Base-by-base conservation (phyloP, 2,113 vertebrate genomes). In the Loxodonta africana region DNA sequence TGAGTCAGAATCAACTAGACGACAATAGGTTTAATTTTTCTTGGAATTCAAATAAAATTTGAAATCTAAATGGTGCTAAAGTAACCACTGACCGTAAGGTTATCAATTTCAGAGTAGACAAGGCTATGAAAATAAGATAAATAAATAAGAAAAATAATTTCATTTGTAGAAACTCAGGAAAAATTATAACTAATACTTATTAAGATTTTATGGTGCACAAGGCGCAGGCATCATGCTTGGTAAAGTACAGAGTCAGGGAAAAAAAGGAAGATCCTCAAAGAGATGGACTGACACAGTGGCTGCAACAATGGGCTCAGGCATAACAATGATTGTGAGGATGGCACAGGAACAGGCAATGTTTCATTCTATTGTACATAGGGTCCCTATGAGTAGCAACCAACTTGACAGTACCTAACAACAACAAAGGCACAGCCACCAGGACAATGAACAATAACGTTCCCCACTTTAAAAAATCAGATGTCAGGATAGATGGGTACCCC, bases 21-120 rank as follows among this genome's bases (percentile, higher is more conserved):
- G 6, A 1, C 71, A 73, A 20, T 37, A 15, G 5, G n/a, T 10
- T 41, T 9, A 44, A 2, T 77, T 77, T 63, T 69, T 93, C 17
- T 57, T 53, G 9, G 33, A 95, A 94, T 88, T 76, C 71, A 67
- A 14, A 95, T 94, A 33, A 96, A 95, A 33, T 17, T 84, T 21
- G 26, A 63, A 91, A 94, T 83, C 7, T n/a, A 51, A 88, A 41
- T n/a, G 30, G 28, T 83, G 7, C n/a, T 28, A 9, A 17, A 77
- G 62, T 71, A 91, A 91, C 41, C 18, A 14, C 21, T 71, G 48
- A 82, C 65, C 41, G 5, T 51, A n/a, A 83, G 21, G 7, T 11
- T 6, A 6, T 37, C 30, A 30, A 94, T 82, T 87, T 88, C 65
- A 77, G 73, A 94, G 17, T 46, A 11, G 2, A 95, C 8, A 37